Conservation (phyloP, 2,888 invertebrate species). For the Leistus spinibarbis region DNA sequence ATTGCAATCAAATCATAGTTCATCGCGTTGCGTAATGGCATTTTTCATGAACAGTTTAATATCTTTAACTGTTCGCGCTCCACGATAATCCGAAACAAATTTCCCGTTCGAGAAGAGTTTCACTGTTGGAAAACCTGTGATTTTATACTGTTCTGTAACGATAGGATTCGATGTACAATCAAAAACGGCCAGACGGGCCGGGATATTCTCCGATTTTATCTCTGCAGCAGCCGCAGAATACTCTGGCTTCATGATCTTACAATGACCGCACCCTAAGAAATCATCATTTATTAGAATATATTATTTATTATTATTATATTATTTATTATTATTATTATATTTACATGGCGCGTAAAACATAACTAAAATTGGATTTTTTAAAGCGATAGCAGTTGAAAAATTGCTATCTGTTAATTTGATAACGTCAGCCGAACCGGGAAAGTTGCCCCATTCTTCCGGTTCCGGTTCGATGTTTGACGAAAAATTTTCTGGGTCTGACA, state of each 20-base stretch:
- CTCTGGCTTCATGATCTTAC: slow-evolving; percentile 70
- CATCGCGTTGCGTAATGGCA: slow-evolving; percentile 42
- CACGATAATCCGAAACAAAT: slow-evolving; percentile 62
- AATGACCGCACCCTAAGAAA: slow-evolving; percentile 73
- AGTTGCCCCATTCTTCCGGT: slow-evolving; percentile 56
- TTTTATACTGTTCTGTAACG: slow-evolving; percentile 64
- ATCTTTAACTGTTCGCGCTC: slow-evolving; percentile 62
- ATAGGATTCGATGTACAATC: slow-evolving; percentile 70
- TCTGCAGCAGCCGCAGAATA: slow-evolving; percentile 65
- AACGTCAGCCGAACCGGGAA: slow-evolving; percentile 58
- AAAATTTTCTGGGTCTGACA: slow-evolving; percentile 60
- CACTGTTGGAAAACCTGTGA: slow-evolving; percentile 72
- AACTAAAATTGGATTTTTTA: slow-evolving; percentile 67
- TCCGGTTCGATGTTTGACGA: slow-evolving; percentile 48
- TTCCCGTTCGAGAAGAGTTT: slow-evolving; percentile 66
- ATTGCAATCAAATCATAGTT: slow-evolving; percentile 44
- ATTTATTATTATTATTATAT: slow-evolving; percentile 43
- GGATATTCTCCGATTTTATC: slow-evolving; percentile 56
- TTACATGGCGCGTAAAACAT: slow-evolving; percentile 82
- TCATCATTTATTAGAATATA: slow-evolving; percentile 10
- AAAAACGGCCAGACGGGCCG: slow-evolving; percentile 61
- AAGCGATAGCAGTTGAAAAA: slow-evolving; percentile 65
- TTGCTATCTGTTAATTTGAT: slow-evolving; percentile 63
- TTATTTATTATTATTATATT: neutral
- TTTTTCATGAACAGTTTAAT: slow-evolving; percentile 61